Evolutionary conservation across 2,888 invertebrate species (phyloP).

Genomic region (Cantharis flavilabris): DNA sequence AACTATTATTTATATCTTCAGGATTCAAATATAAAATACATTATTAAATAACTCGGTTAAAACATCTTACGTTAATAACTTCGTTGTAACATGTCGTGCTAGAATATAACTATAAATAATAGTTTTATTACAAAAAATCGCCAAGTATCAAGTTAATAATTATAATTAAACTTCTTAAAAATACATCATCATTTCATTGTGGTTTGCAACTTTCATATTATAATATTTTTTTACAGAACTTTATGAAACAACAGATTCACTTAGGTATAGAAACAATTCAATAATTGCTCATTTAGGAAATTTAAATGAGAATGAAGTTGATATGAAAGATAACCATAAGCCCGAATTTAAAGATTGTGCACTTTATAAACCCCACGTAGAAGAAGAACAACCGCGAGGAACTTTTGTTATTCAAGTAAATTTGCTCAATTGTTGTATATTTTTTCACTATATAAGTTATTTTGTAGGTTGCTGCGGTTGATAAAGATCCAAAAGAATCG

Average conservation of each 20-base stretch:
- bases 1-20: too few species aligned
- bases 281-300: not conserved
- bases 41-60: too few species aligned
- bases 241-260: not conserved
- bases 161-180: too few species aligned
- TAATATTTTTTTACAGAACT: not conserved
- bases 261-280: not conserved
- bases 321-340: constrained; percentile 73
- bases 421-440: constrained; percentile 21
- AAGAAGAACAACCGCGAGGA: constrained; percentile 72
- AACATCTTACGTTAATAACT: too few species aligned
- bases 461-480: constrained; percentile 70
- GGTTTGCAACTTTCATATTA: not conserved
- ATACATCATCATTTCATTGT: not conserved
- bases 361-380: constrained; percentile 77
- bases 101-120: too few species aligned
- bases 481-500: constrained; percentile 73
- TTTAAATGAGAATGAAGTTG: constrained; percentile 11
- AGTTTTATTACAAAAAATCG: too few species aligned
- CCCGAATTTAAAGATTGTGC: constrained; percentile 86
- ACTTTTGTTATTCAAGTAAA: constrained; percentile 76
- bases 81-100: too few species aligned
- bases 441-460: not conserved
- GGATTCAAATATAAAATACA: too few species aligned
- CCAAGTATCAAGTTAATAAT: too few species aligned